These are phyloP conservation scores for Megalonaias nervosa DNA, from an alignment of 1,140 invertebrate genomes.

Conservation along the genomic window DNA sequence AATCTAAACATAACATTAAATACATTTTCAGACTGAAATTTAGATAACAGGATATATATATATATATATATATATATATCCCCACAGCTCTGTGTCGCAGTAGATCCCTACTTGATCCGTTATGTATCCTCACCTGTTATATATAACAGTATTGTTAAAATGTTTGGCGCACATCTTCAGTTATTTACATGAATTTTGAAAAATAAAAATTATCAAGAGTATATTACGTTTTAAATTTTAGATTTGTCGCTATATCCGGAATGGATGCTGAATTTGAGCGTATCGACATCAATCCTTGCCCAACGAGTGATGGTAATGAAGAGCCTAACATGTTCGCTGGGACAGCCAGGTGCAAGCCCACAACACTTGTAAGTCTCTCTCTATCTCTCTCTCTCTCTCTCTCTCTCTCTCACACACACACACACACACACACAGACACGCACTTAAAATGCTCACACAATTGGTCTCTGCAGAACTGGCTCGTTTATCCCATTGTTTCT, in stretches of 20 bases:
- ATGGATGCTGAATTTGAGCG: conserved; percentile 98
- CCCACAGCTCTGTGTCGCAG: too few species aligned
- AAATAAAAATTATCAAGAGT: conserved; percentile 5
- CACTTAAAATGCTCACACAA: too few species aligned
- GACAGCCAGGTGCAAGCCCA: conserved; percentile 94
- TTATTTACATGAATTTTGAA: too few species aligned
- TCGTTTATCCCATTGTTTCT: too few species aligned
- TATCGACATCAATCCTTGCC: conserved; percentile 99
- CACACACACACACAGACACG: too few species aligned
- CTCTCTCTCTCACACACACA: too few species aligned
- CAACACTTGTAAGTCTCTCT: conserved; percentile 84
- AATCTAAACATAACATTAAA: too few species aligned
- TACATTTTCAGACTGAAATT: too few species aligned
- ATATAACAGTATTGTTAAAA: not conserved
- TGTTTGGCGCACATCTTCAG: not conserved
- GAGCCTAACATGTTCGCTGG: conserved; percentile 91
- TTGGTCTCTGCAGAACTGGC: too few species aligned
- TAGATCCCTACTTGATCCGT: too few species aligned
- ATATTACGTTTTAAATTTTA: conserved; percentile 68
- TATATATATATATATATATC: too few species aligned
- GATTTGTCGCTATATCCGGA: conserved; percentile 93
- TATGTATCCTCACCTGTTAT: not conserved
- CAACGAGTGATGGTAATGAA: conserved; percentile 87
- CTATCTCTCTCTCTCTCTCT: not conserved
- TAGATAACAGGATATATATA: too few species aligned